Conservation (phyloP, 2,888 invertebrate species). For the Trichopoda pennipes region DNA sequence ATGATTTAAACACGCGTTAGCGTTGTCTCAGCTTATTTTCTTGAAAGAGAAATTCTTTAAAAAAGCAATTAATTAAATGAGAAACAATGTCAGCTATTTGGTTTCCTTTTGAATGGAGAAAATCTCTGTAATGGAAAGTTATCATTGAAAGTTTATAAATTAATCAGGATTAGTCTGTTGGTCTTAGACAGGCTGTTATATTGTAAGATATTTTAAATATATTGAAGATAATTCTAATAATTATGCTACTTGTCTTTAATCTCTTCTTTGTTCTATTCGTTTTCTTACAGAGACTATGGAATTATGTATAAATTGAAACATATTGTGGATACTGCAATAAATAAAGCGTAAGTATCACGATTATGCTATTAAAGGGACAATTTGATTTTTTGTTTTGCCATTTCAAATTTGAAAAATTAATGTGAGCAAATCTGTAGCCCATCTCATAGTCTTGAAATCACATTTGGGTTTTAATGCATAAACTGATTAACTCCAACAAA, state of each 20-base stretch:
- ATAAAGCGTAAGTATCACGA: conserved; percentile 17
- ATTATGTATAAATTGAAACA: conserved; percentile 10
- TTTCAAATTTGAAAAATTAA: too few species aligned
- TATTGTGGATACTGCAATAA: conserved; percentile 15
- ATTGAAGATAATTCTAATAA: neutral
- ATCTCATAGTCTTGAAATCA: too few species aligned
- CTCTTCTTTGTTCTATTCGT: neutral
- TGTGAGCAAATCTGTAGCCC: too few species aligned
- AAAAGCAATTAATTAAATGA: conserved; percentile 27
- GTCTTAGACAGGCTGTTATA: neutral
- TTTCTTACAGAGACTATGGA: conserved; percentile 20
- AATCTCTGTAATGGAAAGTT: neutral
- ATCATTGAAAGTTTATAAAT: neutral
- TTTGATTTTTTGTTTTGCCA: too few species aligned
- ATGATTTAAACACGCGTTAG: neutral
- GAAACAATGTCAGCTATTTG: neutral
- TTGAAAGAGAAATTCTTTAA: neutral
- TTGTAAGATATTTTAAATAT: neutral
- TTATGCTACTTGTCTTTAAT: neutral
- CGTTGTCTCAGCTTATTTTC: neutral
- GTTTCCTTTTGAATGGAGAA: too few species aligned
- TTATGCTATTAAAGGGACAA: neutral
- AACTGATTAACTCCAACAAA: too few species aligned
- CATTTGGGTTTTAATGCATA: too few species aligned
- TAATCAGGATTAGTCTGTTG: too few species aligned